These are phyloP conservation scores for Drosophila busckii DNA, from an alignment of 1,140 invertebrate species.

Conservation along the genomic window DNA sequence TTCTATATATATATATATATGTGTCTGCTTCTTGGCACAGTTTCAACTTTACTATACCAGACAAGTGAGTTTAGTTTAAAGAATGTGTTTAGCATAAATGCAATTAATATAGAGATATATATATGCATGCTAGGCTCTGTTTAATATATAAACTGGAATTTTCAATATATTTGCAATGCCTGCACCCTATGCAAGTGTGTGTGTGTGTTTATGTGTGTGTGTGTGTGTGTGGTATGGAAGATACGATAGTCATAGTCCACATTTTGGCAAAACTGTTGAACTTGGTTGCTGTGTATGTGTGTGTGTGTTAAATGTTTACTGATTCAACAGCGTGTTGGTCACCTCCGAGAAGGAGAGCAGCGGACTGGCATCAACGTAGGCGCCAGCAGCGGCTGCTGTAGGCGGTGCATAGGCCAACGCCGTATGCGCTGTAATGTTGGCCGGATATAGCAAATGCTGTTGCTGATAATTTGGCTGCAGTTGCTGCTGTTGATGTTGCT, in stretches of 20 bases:
- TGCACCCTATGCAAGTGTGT: no score
- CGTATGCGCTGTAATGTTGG: slow-evolving; percentile 80
- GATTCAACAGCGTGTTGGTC: slow-evolving; percentile 88
- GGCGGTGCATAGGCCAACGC: slow-evolving; percentile 69
- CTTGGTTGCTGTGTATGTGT: slow-evolving; percentile 30
- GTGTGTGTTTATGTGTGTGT: neutral
- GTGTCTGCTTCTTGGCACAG: no score
- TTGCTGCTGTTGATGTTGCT: slow-evolving; percentile 51
- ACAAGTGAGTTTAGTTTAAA: no score
- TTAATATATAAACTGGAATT: no score
- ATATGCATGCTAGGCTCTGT: no score
- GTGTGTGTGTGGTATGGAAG: slow-evolving; percentile 52
- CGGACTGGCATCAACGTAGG: slow-evolving; percentile 87
- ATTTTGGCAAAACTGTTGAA: slow-evolving; percentile 77
- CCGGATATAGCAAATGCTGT: slow-evolving; percentile 81
- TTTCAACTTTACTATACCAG: no score
- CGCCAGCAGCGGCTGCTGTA: slow-evolving; percentile 43
- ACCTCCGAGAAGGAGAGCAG: slow-evolving; percentile 90
- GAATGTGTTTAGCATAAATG: no score
- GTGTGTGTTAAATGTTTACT: slow-evolving; percentile 75
- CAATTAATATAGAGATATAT: no score
- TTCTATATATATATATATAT: no score
- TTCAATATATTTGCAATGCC: no score
- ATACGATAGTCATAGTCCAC: slow-evolving; percentile 78
- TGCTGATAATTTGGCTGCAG: slow-evolving; percentile 45